These are phyloP conservation scores for Psilopsiagon aurifrons DNA, from an alignment of 2,113 vertebrate genomes.

Conservation along the genomic window DNA sequence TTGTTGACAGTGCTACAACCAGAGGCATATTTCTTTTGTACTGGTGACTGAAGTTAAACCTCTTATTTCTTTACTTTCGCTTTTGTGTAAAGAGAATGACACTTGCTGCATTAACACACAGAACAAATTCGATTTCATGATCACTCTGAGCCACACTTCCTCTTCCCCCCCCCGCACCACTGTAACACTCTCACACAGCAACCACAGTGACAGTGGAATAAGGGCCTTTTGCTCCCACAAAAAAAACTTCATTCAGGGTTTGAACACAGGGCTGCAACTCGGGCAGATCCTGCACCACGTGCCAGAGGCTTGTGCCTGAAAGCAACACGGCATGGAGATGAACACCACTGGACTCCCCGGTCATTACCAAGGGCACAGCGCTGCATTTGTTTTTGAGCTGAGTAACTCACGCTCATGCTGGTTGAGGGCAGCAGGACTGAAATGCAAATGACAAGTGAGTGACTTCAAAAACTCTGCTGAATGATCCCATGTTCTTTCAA, in stretches of 20 bases:
- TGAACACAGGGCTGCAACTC: not conserved
- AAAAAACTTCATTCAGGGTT: not conserved
- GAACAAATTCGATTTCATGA: not conserved
- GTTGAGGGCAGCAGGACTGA: not conserved
- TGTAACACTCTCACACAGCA: not conserved
- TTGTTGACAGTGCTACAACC: not conserved
- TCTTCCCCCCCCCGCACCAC: not conserved
- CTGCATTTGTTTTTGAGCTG: not conserved
- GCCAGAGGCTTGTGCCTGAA: not conserved
- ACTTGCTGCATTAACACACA: not conserved
- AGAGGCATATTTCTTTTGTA: not conserved
- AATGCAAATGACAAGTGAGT: not conserved
- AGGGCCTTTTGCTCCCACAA: not conserved
- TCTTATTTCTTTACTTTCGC: not conserved
- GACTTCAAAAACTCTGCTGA: not conserved
- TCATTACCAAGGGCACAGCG: not conserved
- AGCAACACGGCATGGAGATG: accelerated
- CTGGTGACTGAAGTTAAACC: not conserved
- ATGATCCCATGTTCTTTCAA: not conserved
- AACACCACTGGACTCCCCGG: not conserved
- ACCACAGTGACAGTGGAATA: not conserved
- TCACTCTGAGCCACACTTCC: not conserved
- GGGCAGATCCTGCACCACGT: accelerated
- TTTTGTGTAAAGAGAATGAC: not conserved
- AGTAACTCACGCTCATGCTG: not conserved